Evolutionary conservation across 2,113 vertebrate species (phyloP).

Genomic region (Aptenodytes forsteri): DNA sequence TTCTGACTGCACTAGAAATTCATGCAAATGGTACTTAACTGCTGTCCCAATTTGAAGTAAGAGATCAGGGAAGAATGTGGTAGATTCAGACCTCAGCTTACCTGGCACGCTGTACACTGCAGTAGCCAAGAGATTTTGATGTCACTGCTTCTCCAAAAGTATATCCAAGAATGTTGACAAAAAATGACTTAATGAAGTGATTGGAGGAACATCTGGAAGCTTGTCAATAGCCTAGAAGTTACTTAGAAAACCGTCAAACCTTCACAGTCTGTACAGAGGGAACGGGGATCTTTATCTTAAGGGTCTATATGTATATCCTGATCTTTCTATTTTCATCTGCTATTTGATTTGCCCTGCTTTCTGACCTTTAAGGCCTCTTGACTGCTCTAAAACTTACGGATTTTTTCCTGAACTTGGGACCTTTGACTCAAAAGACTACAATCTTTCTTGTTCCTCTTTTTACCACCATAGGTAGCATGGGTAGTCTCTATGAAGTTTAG

Average conservation of each 20-base stretch:
- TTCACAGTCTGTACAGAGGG: not conserved
- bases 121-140: not conserved
- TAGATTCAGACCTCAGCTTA: not conserved
- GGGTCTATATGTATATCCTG: not conserved
- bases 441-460: not conserved
- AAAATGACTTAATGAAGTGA: not conserved
- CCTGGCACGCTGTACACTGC: fast-evolving
- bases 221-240: not conserved
- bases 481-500: not conserved
- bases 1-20: not conserved
- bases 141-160: not conserved
- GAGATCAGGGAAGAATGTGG: fast-evolving
- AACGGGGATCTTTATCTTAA: not conserved
- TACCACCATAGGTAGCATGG: too few relatives aligned
- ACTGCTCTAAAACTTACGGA: not conserved
- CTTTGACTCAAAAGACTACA: not conserved
- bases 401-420: not conserved
- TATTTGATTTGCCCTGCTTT: not conserved
- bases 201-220: not conserved
- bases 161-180: not conserved
- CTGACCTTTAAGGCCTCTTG: not conserved
- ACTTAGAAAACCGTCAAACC: not conserved
- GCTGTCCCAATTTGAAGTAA: not conserved
- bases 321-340: not conserved
- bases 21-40: not conserved